Conservation (phyloP, 2,888 invertebrate species). For the Marronus borbonicus region DNA sequence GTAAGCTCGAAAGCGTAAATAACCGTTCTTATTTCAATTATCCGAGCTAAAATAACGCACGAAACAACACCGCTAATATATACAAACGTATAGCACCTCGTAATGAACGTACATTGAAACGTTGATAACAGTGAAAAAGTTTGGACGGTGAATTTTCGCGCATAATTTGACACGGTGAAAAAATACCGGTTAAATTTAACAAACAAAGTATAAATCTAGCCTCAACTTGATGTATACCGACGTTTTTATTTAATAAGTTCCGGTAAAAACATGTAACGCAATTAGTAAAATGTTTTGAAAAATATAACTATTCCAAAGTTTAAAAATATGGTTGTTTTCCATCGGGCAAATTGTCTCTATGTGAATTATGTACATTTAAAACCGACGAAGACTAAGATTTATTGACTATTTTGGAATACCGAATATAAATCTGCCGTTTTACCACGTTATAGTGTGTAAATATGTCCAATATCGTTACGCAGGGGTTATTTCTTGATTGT, state of each 20-base stretch:
- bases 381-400: slow-evolving; percentile 50
- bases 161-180: slow-evolving; percentile 38
- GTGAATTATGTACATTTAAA: slow-evolving; percentile 50
- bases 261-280: slow-evolving; percentile 51
- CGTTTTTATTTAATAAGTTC: slow-evolving; percentile 51
- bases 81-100: slow-evolving; percentile 7
- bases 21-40: slow-evolving; percentile 35
- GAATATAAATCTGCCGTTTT: slow-evolving; percentile 41
- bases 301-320: slow-evolving; percentile 47
- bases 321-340: slow-evolving; percentile 50
- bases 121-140: slow-evolving; percentile 28
- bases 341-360: slow-evolving; percentile 48
- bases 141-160: slow-evolving; percentile 35
- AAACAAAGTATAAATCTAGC: slow-evolving; percentile 42
- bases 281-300: slow-evolving; percentile 51
- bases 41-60: background rate
- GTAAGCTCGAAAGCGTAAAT: slow-evolving; percentile 7
- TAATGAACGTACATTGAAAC: slow-evolving; percentile 20
- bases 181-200: slow-evolving; percentile 30
- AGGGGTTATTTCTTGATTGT: slow-evolving; percentile 11
- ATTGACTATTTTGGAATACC: slow-evolving; percentile 45
- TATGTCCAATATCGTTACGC: slow-evolving; percentile 11
- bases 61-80: background rate
- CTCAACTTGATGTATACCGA: slow-evolving; percentile 31
- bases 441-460: slow-evolving; percentile 33